These are phyloP conservation scores for Paramisgurnus dabryanus DNA, from an alignment of 2,113 vertebrate species.

Conservation along the genomic window DNA sequence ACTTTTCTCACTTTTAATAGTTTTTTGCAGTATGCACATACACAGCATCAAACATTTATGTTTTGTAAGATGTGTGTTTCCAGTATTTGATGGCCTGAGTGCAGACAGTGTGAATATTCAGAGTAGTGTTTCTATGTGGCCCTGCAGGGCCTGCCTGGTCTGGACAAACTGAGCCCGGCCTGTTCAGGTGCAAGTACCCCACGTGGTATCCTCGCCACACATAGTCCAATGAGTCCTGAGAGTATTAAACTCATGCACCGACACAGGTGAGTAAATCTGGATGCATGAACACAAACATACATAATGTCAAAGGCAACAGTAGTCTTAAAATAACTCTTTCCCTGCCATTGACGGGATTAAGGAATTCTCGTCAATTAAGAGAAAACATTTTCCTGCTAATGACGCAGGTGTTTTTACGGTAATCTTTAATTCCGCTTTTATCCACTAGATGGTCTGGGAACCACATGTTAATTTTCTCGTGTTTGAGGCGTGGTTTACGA, in stretches of 20 bases:
- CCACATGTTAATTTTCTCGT: too few species aligned
- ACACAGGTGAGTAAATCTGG: slow-evolving; percentile 81
- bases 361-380: too few species aligned
- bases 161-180: slow-evolving; percentile 84
- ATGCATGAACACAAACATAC: slow-evolving; percentile 12
- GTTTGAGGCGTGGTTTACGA: too few species aligned
- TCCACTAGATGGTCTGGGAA: too few species aligned
- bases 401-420: too few species aligned
- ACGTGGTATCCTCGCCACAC: slow-evolving; percentile 82
- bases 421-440: too few species aligned
- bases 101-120: slow-evolving; percentile 44
- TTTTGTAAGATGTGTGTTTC: not conserved
- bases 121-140: slow-evolving; percentile 63
- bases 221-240: slow-evolving; percentile 90
- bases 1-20: too few species aligned
- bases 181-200: slow-evolving; percentile 80
- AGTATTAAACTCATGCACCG: slow-evolving; percentile 89
- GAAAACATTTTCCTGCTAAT: too few species aligned
- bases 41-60: not conserved
- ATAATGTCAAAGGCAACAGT: not conserved
- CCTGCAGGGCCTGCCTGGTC: slow-evolving; percentile 87
- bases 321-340: too few species aligned
- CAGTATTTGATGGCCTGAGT: not conserved
- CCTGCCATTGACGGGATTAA: too few species aligned
- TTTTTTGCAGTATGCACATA: not conserved